Evolutionary conservation across 2,113 vertebrate genomes (phyloP).

Genomic region (Odontesthes bonariensis): DNA sequence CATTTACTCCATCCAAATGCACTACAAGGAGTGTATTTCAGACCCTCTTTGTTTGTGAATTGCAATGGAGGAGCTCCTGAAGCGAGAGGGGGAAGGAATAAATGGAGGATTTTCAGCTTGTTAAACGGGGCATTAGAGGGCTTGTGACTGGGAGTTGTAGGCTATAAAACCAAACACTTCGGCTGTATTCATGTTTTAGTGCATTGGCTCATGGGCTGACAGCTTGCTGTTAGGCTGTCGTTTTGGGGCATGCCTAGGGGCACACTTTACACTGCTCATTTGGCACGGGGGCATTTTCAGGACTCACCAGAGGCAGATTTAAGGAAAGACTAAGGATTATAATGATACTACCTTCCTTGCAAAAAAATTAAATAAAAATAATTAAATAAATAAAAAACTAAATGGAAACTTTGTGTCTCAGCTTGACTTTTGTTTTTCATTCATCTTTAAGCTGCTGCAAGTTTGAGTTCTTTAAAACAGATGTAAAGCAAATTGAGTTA

Average conservation of each 20-base stretch:
- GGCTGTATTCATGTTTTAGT: conserved; percentile 78
- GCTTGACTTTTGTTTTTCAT: conserved; percentile 42
- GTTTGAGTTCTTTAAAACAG: conserved; percentile 32
- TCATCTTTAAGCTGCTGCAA: conserved; percentile 23
- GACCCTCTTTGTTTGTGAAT: conserved; percentile 69
- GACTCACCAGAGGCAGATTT: conserved; percentile 70
- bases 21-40: conserved; percentile 41
- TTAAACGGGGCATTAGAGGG: conserved; percentile 81
- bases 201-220: conserved; percentile 74
- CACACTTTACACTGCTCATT: conserved; percentile 72
- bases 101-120: conserved; percentile 82
- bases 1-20: conserved; percentile 19
- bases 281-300: conserved; percentile 69
- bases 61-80: conserved; percentile 67
- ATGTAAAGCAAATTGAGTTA: conserved; percentile 63
- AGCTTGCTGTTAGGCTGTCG: conserved; percentile 75
- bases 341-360: conserved; percentile 24
- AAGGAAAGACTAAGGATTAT: conserved; percentile 42
- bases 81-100: conserved; percentile 69
- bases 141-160: conserved; percentile 79
- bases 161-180: conserved; percentile 78
- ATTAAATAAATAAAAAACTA: conserved; percentile 57
- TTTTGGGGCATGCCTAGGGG: conserved; percentile 64
- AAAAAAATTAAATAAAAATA: conserved; percentile 63
- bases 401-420: conserved; percentile 33